These are phyloP conservation scores for Choloepus didactylus DNA, from an alignment of 2,797 vertebrate species.

Conservation along the genomic window DNA sequence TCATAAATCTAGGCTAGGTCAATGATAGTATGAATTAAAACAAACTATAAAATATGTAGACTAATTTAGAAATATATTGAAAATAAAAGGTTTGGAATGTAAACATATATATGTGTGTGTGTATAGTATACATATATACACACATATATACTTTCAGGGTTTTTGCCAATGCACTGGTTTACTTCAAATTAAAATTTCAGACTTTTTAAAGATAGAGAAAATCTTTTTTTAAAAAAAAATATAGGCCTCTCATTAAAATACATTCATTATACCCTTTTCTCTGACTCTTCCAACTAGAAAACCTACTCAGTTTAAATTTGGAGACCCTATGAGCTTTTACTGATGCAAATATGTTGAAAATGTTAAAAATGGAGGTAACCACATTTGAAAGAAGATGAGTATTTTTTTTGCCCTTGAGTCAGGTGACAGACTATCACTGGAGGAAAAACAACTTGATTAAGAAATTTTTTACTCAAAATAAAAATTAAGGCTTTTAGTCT, in stretches of 20 bases:
- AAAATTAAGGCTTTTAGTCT: background rate
- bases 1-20: background rate
- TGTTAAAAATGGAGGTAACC: background rate
- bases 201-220: background rate
- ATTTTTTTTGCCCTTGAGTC: background rate
- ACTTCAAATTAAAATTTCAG: background rate
- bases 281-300: background rate
- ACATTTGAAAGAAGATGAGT: background rate
- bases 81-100: background rate
- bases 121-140: too few relatives aligned
- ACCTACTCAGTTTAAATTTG: background rate
- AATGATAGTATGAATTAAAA: background rate
- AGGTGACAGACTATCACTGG: background rate
- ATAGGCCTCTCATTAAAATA: background rate
- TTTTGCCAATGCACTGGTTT: background rate
- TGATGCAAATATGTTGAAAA: conserved; percentile 7
- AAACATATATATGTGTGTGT: background rate
- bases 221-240: background rate
- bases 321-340: background rate
- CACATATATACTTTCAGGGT: background rate
- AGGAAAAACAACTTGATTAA: background rate
- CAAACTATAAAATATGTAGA: background rate
- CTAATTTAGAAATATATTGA: conserved; percentile 11
- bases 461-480: background rate
- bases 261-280: background rate